Conservation (phyloP, 2,888 invertebrate genomes). For the Machimus atricapillus region DNA sequence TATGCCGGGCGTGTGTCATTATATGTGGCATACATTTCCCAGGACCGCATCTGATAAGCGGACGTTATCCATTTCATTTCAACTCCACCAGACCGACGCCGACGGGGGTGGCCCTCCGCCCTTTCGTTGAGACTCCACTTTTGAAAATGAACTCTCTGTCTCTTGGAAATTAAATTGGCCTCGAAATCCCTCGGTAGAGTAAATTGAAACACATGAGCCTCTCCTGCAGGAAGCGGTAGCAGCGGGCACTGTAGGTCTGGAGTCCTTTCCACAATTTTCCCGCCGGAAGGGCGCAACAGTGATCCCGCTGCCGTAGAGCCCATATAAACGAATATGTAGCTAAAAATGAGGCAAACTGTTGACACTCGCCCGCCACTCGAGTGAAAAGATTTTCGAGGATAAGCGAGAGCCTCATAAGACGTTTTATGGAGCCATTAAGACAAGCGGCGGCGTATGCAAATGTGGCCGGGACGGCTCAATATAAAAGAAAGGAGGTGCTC, state of each 20-base stretch:
- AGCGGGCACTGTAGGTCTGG: background rate
- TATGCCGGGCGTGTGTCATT: background rate
- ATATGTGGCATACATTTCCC: background rate
- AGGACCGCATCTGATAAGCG: background rate
- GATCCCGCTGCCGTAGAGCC: background rate
- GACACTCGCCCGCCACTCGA: background rate
- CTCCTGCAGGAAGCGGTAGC: background rate
- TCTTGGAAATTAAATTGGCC: background rate
- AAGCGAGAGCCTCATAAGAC: background rate
- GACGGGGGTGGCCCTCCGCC: background rate
- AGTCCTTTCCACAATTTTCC: background rate
- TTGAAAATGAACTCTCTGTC: background rate
- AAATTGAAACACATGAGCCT: background rate
- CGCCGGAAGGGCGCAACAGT: background rate
- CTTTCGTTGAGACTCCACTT: background rate
- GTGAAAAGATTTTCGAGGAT: background rate
- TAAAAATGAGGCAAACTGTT: constrained; percentile 8
- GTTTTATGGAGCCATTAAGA: background rate
- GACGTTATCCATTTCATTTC: background rate
- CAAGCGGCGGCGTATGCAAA: background rate
- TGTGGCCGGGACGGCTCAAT: background rate
- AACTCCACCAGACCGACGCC: background rate
- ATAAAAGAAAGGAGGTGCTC: background rate
- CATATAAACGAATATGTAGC: background rate
- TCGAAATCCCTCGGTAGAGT: background rate